Evolutionary conservation across 1,140 invertebrate genomes (phyloP).

Genomic region (Drosophila kepulauana): DNA sequence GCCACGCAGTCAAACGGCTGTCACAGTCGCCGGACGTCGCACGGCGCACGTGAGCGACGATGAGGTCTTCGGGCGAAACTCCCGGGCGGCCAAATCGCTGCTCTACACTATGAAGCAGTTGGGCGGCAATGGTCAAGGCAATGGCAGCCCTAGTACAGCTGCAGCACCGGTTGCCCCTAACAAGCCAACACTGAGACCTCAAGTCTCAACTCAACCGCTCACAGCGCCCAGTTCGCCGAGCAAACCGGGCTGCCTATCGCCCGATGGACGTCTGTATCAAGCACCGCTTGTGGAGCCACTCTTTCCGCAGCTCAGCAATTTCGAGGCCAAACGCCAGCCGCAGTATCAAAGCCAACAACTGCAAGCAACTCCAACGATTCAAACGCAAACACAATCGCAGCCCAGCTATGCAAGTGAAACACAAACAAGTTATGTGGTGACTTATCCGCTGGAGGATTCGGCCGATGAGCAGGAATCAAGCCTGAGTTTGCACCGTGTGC

Average conservation of each 20-base stretch:
- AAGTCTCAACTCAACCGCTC: conserved; percentile 10
- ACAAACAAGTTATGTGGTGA: conserved; percentile 72
- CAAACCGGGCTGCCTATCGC: conserved; percentile 64
- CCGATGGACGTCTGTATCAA: conserved; percentile 77
- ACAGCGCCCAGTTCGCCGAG: conserved; percentile 65
- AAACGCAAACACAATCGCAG: background rate
- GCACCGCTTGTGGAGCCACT: conserved; percentile 78
- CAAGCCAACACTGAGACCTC: background rate
- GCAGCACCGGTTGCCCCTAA: background rate
- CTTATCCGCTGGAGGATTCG: conserved; percentile 75
- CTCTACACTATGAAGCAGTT: conserved; percentile 76
- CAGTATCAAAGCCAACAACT: background rate
- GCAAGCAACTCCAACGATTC: background rate
- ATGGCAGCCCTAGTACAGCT: background rate
- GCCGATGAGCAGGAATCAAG: conserved; percentile 63
- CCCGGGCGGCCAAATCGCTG: conserved; percentile 72
- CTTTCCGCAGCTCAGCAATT: conserved; percentile 74
- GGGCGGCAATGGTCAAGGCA: conserved; percentile 21
- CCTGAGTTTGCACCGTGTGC: conserved; percentile 14
- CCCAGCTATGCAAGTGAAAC: conserved; percentile 54
- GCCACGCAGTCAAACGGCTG: conserved; percentile 88
- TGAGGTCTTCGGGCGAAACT: conserved; percentile 78
- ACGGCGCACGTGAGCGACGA: conserved; percentile 76
- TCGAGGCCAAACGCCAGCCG: conserved; percentile 71
- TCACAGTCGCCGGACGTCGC: conserved; percentile 64